Evolutionary conservation across 2,113 vertebrate genomes (phyloP), one percentile per base, ranked within the genome.

Genomic region (Platysteira castanea): DNA sequence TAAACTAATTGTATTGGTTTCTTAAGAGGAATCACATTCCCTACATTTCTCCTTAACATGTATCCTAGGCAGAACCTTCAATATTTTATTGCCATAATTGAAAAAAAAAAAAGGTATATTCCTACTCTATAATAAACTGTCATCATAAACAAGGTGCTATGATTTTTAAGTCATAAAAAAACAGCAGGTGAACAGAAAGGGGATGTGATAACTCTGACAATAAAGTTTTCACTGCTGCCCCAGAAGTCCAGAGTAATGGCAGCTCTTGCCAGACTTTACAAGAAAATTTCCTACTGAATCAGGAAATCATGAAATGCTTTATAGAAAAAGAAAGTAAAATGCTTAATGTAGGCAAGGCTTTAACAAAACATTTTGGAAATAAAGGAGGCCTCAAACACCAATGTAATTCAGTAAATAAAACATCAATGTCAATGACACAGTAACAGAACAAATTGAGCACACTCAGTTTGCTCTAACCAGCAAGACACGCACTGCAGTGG

Each of bases 151-250:
- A 95, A 93, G 57, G 94, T 41, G 30, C n/a, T 95, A 54, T 84
- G 90, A 96, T 96, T 95, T 94, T 87, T 77, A 86, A 93, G 89
- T 47, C 77, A 95, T 96, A 95, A 97, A 97, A 93, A 95, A 94
- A 63, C 94, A 96, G 87, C 94, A 97, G 92, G 92, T 95, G 79
- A 82, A 93, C 93, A 94, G 90, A 95, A 94, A 93, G 56, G 57
- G 57, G 42, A 91, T 96, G 47, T 94, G 91, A 93, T 90, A 96
- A 61, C 91, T 95, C 87, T 67, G 64, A 96, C 89, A 96, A 89
- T 93, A 89, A 96, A 97, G 46, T 96, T 95, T 92, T 65, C 49
- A 84, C 53, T 82, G 69, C 80, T 84, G 94, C 81, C 82, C 69
- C 50, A 17, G 65, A 95, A 95, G 56, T 80, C 75, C 86, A 70